Percentiles rank a stretch among this genome's conserved stretches.
Conservation (phyloP, 30 jellyfish, hydroid and myxozoan species). For the Cassiopea andromeda region DNA sequence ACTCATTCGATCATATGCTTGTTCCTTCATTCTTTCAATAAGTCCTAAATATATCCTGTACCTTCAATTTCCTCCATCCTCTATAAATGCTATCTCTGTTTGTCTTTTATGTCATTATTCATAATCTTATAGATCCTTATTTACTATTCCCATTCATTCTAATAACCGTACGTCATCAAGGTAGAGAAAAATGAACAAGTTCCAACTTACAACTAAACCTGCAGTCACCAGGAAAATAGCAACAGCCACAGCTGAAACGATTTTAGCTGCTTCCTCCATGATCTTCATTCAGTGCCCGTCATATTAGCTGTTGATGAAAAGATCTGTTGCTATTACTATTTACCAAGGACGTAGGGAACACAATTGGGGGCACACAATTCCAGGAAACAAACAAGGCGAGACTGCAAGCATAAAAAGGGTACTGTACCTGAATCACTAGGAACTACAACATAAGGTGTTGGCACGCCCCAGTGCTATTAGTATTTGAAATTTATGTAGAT, state of each 20-base stretch:
- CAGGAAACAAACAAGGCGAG: too few relatives aligned
- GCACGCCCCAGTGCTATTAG: too few relatives aligned
- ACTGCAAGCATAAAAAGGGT: too few relatives aligned
- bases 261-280: not conserved
- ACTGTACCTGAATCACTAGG: too few relatives aligned
- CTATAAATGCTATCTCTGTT: not conserved
- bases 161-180: not conserved
- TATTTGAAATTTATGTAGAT: too few relatives aligned
- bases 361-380: too few relatives aligned
- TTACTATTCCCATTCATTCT: not conserved
- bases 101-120: not conserved
- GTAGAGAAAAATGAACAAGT: not conserved
- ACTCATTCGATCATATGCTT: not conserved
- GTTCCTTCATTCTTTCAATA: not conserved
- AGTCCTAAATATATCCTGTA: not conserved
- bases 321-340: too few relatives aligned
- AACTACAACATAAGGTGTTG: too few relatives aligned
- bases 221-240: conserved; percentile 4
- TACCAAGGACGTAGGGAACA: too few relatives aligned
- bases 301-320: too few relatives aligned
- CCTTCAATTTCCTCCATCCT: not conserved
- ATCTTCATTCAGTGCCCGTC: too few relatives aligned
- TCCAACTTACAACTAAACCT: not conserved
- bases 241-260: not conserved
- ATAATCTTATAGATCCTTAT: not conserved